Evolutionary conservation across 2,888 invertebrate species (phyloP).

Genomic region (Pollenia labialis): DNA sequence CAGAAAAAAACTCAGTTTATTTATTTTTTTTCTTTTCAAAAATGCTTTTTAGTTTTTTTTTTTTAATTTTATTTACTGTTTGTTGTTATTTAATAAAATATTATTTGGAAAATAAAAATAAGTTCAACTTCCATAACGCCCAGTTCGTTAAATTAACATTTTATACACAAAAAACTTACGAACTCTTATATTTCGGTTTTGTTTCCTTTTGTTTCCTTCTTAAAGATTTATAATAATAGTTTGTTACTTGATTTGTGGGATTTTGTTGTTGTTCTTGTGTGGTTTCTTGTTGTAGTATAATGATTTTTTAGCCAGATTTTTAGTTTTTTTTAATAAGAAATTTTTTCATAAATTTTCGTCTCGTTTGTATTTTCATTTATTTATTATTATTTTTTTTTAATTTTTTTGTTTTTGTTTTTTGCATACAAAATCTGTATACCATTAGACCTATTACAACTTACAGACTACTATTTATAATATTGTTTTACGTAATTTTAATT

Average conservation of each 20-base stretch:
- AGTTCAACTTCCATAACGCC: conserved; percentile 70
- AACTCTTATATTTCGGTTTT: conserved; percentile 43
- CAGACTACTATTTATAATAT: conserved; percentile 66
- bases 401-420: conserved; percentile 57
- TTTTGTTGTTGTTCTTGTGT: conserved; percentile 64
- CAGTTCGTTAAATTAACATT: conserved; percentile 61
- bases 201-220: conserved; percentile 58
- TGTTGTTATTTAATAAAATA: conserved; percentile 60
- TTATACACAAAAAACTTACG: conserved; percentile 60
- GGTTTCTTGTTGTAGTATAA: conserved; percentile 41
- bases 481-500: conserved; percentile 23
- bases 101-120: conserved; percentile 72
- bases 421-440: conserved; percentile 71
- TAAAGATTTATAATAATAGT: conserved; percentile 58
- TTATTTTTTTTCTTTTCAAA: conserved; percentile 55
- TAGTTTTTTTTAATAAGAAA: neutral
- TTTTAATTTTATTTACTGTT: conserved; percentile 23
- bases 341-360: conserved; percentile 9
- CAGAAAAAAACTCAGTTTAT: neutral
- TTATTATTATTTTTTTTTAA: conserved; percentile 23
- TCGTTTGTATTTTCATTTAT: conserved; percentile 34
- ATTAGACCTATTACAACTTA: conserved; percentile 70
- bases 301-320: conserved; percentile 2
- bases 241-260: conserved; percentile 74
- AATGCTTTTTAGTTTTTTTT: conserved; percentile 66